A percentile compares a stretch with the other conserved stretches of the same genome.
Conservation (phyloP, 2,888 invertebrate species). For the Pardosa pseudoannulata region DNA sequence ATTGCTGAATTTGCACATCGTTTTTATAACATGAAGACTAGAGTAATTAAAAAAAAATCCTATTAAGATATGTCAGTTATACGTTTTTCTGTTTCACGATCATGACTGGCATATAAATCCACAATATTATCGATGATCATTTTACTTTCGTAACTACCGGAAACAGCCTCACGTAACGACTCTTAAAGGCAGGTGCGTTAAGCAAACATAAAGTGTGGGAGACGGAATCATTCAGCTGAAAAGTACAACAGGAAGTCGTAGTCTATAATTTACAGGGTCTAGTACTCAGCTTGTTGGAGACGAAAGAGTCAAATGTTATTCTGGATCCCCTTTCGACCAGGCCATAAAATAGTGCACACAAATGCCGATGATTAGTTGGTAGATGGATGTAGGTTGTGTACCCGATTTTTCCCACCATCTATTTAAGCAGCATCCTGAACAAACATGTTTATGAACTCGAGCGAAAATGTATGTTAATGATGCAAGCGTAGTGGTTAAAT, state of each 20-base stretch:
- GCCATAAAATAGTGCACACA: neutral
- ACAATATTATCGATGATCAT: no score
- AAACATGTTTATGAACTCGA: constrained; percentile 4
- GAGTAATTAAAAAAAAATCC: no score
- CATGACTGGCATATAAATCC: no score
- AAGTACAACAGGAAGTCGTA: constrained; percentile 24
- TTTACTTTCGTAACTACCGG: neutral
- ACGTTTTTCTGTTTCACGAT: no score
- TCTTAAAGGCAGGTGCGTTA: constrained; percentile 6
- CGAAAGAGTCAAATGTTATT: neutral
- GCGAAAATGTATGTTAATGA: neutral
- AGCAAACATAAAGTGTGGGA: constrained; percentile 13
- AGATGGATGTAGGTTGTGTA: neutral
- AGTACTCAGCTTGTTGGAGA: neutral
- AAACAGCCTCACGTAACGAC: neutral
- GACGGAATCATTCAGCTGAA: constrained; percentile 7
- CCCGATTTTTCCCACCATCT: neutral
- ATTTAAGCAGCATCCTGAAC: neutral
- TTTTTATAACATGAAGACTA: no score
- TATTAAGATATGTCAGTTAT: no score
- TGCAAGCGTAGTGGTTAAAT: neutral
- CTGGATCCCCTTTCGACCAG: neutral
- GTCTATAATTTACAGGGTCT: constrained; percentile 27
- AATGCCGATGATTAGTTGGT: neutral
- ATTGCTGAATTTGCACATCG: no score